Base-by-base conservation (phyloP, 1,140 invertebrate genomes). In the Zaprionus gabonicus region DNA sequence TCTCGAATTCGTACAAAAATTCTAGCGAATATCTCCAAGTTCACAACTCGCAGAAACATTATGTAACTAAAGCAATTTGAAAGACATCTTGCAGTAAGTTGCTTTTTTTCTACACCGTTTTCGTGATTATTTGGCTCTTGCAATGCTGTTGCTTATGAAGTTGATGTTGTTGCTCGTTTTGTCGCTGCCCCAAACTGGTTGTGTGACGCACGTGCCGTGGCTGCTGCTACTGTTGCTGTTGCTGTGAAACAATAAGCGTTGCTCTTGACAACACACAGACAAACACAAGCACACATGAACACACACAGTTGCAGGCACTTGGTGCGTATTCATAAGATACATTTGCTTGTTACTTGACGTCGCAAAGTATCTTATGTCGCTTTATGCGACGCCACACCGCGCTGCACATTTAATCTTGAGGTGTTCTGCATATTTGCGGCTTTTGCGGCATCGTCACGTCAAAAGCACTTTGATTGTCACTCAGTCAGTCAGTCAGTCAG, bases 371-470 rank as follows among this genome's bases (percentile, higher is more conserved):
- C 81, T 81, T 74, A 62, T 84, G 78, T 84, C 81, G 74, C 53
- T 85, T 73, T 65, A 83, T 80, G 59, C 77, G 55, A 60, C 13
- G 51, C 66, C 81, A 74, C 80, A 82, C 73, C 72, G 38, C 71
- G 81, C 78, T 84, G 81, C 81, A 83, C 82, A 84, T 84, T 85
- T 84, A 85, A 84, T 85, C 78, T 84, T 60, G 81, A 81, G 78
- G 82, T 81, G 81, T 81, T 81, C 78, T 78, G 82, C 81, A 85
- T 85, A 85, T 85, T 85, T 85, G 82, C 34, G 72, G 66, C 60
- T 74, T 64, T 69, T 68, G 65, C 55, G 75, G 66, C 71, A 71
- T 66, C 71, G 69, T 84, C 82, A 86, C 71, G 79, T 86, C 82
- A 86, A 82, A 82, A 73, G 66, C 81, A 78, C 81, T 86, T 86